Evolutionary conservation across 2,888 invertebrate species (phyloP), one percentile per base, ranked within the genome.

Genomic region (Drosophila leonis): DNA sequence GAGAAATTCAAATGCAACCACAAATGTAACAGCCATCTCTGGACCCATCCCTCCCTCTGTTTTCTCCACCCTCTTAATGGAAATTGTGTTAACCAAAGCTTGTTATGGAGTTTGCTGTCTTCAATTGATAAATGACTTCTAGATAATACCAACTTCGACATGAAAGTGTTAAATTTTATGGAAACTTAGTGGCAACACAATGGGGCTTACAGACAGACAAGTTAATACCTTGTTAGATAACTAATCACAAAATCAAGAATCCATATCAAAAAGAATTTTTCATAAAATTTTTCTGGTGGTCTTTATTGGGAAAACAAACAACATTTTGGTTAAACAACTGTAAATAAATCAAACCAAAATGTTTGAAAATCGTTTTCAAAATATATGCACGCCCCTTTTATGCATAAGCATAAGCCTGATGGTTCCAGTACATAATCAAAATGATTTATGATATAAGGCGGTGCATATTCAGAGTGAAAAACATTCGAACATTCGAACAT

Each of bases 81-180:
- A 73, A 84, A 54, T 41, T 49, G 20, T 66, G 41, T 42, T 35
- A 51, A 48, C 42, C 29, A 48, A 52, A 60, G 27, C 49, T 42
- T 70, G 41, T 52, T 69, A 31, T 63, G 15, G 18, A 72, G 55
- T 42, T 56, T 41, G 13, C 41, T 72, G 60, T 75, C 63, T 51
- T 42, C 52, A 70, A 39, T 82, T 86, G 88, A 84, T 84, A 84
- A 87, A 84, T 84, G 72, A 82, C 79, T 83, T 81, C 69, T 75
- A 72, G 83, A 87, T 77, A 77, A 59, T 41, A 29, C 24, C 49
- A 51, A 52, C 56, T 42, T n/a, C n/a, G 15, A 31, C 18, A 48
- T 66, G 61, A 55, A 56, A 75, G 65, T 71, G 66, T 71, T 77
- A 72, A 67, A 67, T 31, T 72, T 78, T 63, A 59, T 69, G 65